Percentiles rank a stretch among this genome's conserved stretches.
Conservation (phyloP, 1,140 invertebrate genomes). For the Pseudomyrmex cubaensis region DNA sequence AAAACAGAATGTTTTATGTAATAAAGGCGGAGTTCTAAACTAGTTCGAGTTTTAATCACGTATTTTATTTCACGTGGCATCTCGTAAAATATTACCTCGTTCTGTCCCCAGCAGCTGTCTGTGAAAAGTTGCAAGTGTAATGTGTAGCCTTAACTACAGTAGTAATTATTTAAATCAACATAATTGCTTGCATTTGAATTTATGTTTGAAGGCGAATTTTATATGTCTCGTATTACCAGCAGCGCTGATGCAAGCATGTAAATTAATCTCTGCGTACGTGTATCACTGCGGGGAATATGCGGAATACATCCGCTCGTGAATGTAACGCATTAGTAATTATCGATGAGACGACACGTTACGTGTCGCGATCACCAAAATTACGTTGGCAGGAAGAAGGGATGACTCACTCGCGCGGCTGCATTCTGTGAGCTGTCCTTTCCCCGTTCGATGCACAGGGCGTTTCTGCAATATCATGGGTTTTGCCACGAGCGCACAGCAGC, state of each 20-base stretch:
- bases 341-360: conserved; percentile 42
- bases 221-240: conserved; percentile 7
- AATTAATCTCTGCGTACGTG: background rate
- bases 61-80: background rate
- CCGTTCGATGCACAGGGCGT: conserved; percentile 41
- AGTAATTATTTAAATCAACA: conserved; percentile 3
- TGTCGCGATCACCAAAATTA: conserved; percentile 50
- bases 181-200: conserved; percentile 23
- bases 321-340: conserved; percentile 50
- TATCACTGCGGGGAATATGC: background rate
- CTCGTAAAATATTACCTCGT: background rate
- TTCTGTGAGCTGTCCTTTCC: conserved; percentile 39
- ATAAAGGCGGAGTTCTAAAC: too few relatives aligned
- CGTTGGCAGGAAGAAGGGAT: conserved; percentile 70
- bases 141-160: background rate
- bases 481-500: conserved; percentile 28
- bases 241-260: conserved; percentile 1
- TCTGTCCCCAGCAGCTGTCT: background rate
- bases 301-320: background rate
- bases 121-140: background rate
- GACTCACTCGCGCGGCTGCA: conserved; percentile 66
- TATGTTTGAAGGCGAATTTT: background rate
- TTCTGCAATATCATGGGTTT: conserved; percentile 66
- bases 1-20: too few relatives aligned
- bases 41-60: background rate